Base-by-base conservation (phyloP, 2,888 invertebrate species). In the Amphipoea lucens region DNA sequence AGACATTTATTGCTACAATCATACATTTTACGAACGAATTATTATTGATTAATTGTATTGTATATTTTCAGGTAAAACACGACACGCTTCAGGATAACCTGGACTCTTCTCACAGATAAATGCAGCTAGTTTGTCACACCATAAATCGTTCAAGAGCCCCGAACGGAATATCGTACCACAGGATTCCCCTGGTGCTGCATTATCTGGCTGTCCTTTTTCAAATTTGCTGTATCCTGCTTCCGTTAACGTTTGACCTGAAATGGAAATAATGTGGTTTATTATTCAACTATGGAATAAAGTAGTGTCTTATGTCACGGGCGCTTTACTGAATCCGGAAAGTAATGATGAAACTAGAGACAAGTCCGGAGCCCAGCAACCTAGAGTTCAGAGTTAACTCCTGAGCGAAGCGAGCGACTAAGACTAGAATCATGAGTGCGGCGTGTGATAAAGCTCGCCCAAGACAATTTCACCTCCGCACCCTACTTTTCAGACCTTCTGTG, bases 81-180 rank as follows among this genome's bases (percentile, higher is more conserved):
- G 23, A 79, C 70, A 78, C 0, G 42, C 23, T 2, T 29, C 40
- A 7, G 29, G 23, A 29, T 23, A 51, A 20, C 12, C 17, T 51
- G 70, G 60, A n/a, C 40, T 42, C 70, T 79, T 78, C 23, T 78
- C 78, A 51, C 78, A 78, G 69, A 78, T 23, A 62, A 78, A 78
- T 23, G 2, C 0, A 1, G 12, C 12, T 23, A 60, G 48, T 51
- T 0, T 29, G 4, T 78, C 48, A 42, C 78, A 78, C 78, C 78
- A 69, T 17, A 78, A 3, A 17, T 80, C 70, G 23, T 12, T 3
- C 0, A 78, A 4, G 23, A 51, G 69, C 0, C 78, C 78, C 11
- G 69, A 12, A 5, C 60, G 69, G 12, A 0, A 17, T n/a, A 78
- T 79, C 0, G 29, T 5, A 36, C 78, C 78, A 14, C 78, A 78